Evolutionary conservation across 2,888 invertebrate species (phyloP), one percentile per base, ranked within the genome.

Genomic region (Leucania comma): DNA sequence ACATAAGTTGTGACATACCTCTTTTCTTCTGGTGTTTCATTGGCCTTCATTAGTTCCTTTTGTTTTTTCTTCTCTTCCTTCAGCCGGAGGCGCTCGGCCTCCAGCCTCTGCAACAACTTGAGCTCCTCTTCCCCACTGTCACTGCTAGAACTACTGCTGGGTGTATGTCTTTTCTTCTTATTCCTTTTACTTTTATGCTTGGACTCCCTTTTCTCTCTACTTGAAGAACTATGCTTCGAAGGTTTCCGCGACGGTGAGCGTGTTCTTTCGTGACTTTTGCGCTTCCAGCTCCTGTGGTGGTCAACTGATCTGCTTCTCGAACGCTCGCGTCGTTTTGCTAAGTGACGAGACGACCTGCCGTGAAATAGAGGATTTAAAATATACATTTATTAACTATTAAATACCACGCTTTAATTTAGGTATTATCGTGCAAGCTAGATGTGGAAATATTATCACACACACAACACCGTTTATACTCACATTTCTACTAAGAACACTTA

Each of bases 1-100:
- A 48, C 2, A n/a, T 2, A 42, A 20, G n/a, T 48, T 32, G 14
- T 38, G 8, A 22, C 26, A 48, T 80, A 95, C 96, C 97, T 96
- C 91, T 99, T 99, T 90, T 99, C 99, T 92, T 99, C 99, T 0
- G 99, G 98, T 0, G 99, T 99, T 95, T 99, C 99, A 67, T 97
- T 97, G 0, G 98, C 97, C 93, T 99, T 99, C 89, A 97, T 90
- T 64, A 97, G 87, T 83, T 98, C 98, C 85, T 98, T 98, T 70
- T 97, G 96, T 3, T 96, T 96, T 72, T 96, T 97, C 65, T 96
- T 97, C 59, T 98, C 97, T 38, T 98, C 97, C 12, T 97, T 93
- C 51, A 97, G 95, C 62, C 97, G 96, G 22, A 97, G 84, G 1
- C 98, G 94, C 85, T 98, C 98, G 0, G 97, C 97, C 87, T 98